phyloP scores from a whole-genome alignment of 2,888 invertebrate species.

The Emmelina monodactyla region DNA sequence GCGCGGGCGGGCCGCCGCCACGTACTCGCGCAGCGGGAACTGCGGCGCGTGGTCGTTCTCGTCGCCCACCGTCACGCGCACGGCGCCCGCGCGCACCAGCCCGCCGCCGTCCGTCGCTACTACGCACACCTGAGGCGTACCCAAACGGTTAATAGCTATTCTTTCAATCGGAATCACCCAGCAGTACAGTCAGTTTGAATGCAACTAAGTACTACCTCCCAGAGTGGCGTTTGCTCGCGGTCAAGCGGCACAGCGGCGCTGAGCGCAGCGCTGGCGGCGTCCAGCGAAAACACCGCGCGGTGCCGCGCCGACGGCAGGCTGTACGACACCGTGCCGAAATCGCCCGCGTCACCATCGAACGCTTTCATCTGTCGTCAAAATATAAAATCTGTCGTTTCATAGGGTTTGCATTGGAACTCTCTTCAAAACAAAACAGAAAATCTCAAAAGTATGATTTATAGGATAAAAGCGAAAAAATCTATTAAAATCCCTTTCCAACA shows the following conservation, averaged over 20 bases:
- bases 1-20: slow-evolving; percentile 70
- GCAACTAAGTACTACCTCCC: too few species aligned
- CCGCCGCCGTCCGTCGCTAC: slow-evolving; percentile 86
- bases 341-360: slow-evolving; percentile 82
- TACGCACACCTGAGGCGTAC: slow-evolving; percentile 70
- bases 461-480: too few species aligned
- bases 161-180: too few species aligned
- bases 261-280: slow-evolving; percentile 75
- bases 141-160: slow-evolving; percentile 21
- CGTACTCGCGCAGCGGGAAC: slow-evolving; percentile 80
- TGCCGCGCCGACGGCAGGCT: slow-evolving; percentile 78
- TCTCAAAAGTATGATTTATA: too few species aligned
- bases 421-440: too few species aligned
- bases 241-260: slow-evolving; percentile 75
- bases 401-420: too few species aligned
- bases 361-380: slow-evolving; percentile 69
- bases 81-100: slow-evolving; percentile 74
- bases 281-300: slow-evolving; percentile 76
- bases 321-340: slow-evolving; percentile 77
- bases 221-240: slow-evolving; percentile 70
- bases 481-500: too few species aligned
- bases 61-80: slow-evolving; percentile 83
- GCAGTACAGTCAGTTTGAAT: too few species aligned
- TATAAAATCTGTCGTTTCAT: too few species aligned
- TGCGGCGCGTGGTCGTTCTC: slow-evolving; percentile 84